Base-by-base conservation (phyloP, 2,113 vertebrate species). In the Ciconia maguari region DNA sequence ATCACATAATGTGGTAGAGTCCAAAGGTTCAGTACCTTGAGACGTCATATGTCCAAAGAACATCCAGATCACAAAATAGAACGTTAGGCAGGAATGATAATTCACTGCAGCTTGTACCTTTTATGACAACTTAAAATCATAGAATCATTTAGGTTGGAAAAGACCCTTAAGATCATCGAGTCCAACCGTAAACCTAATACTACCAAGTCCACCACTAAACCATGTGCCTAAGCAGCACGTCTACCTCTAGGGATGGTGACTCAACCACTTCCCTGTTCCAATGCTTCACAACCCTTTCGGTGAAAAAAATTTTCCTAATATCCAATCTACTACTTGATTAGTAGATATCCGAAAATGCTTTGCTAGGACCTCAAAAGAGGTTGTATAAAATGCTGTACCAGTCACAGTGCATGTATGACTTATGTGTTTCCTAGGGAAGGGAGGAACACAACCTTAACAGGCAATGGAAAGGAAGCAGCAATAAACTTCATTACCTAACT, bases 211-310 rank as follows among this genome's bases (percentile, higher is more conserved):
- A 60, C 20, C 38, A 13, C n/a, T 22, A 86, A 74, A n/a, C 60
- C 46, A 60, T 2, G 44, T 21, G 25, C 17, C 34, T 25, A 25
- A 38, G 32, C 3, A 0, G 16, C 12, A 15, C 1, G 0, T 15
- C n/a, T 38, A 17, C 7, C 49, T 72, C 38, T 68, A 83, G 54
- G 38, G 41, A 29, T 7, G 13, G 20, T 25, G 46, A 82, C 20
- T 75, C 55, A 15, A 41, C 17, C 32, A 27, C 41, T 30, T 61
- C 16, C 42, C 54, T 41, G 41, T 27, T 69, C n/a, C 60, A 84
- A 3, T 52, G 49, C 22, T 58, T 51, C 12, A 61, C 10, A 87
- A 29, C 3, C 17, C 57, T 69, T 60, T 8, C 1, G 2, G 44
- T 38, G 29, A 76, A 77, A 68, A 70, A 22, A 15, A 66, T 72